Evolutionary conservation across 2,113 vertebrate genomes (phyloP).

Genomic region (Cisticola juncidis): DNA sequence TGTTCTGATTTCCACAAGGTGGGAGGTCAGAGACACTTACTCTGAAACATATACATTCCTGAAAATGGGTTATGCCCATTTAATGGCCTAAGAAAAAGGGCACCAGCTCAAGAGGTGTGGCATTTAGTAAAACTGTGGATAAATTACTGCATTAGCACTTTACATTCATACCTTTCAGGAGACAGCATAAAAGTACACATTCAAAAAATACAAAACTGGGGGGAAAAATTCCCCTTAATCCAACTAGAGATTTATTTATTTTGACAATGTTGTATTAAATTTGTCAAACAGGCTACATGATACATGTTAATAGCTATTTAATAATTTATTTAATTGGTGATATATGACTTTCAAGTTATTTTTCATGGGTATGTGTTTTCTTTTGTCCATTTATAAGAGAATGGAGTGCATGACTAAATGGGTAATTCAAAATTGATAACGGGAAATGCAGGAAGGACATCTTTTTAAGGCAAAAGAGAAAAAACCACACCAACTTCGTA

Average conservation of each 20-base stretch:
- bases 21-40: constrained; percentile 66
- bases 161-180: background rate
- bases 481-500: background rate
- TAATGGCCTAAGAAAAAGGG: constrained; percentile 47
- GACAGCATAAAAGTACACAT: constrained; percentile 26
- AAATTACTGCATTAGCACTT: constrained; percentile 55
- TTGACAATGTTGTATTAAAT: background rate
- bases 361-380: background rate
- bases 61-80: constrained; percentile 51
- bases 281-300: background rate
- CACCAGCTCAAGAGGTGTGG: constrained; percentile 14
- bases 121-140: constrained; percentile 54
- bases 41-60: constrained; percentile 73
- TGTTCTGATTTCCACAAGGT: constrained; percentile 25
- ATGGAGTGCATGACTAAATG: background rate
- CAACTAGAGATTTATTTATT: background rate
- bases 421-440: background rate
- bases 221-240: background rate
- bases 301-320: background rate
- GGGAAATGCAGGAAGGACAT: background rate
- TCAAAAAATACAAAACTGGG: background rate
- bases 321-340: background rate
- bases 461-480: background rate
- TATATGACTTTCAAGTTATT: background rate
- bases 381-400: background rate